Evolutionary conservation across 2,113 vertebrate genomes (phyloP).

Genomic region (Lepisosteus osseus): DNA sequence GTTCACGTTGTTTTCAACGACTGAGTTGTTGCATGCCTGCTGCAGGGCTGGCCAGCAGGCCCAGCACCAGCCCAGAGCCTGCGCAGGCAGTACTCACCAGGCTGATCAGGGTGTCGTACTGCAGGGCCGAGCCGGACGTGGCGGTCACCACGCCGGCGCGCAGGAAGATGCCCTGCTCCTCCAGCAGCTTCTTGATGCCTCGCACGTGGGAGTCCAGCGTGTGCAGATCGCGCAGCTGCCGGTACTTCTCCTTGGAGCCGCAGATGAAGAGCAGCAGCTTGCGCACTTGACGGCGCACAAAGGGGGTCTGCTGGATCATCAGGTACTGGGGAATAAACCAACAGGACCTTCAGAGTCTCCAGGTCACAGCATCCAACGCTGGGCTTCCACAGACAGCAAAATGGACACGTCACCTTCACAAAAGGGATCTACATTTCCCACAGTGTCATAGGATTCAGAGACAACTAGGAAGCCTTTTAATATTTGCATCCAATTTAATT

Average conservation of each 20-base stretch:
- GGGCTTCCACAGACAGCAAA: no score
- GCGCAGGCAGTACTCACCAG: constrained; percentile 67
- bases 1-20: no score
- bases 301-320: constrained; percentile 98
- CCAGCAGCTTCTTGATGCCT: constrained; percentile 91
- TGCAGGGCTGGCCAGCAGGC: no score
- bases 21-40: no score
- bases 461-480: no score
- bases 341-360: not conserved
- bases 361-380: no score
- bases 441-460: no score
- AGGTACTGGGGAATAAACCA: constrained; percentile 72
- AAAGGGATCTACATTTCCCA: no score
- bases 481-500: no score
- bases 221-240: constrained; percentile 92
- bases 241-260: constrained; percentile 96
- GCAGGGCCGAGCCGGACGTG: constrained; percentile 90
- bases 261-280: constrained; percentile 97
- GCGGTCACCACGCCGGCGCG: constrained; percentile 88
- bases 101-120: constrained; percentile 93
- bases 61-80: no score
- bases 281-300: constrained; percentile 92
- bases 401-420: no score
- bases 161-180: constrained; percentile 94
- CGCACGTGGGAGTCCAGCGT: constrained; percentile 90